Conservation (phyloP, 2,888 invertebrate species). For the Nematopogon swammerdamellus region DNA sequence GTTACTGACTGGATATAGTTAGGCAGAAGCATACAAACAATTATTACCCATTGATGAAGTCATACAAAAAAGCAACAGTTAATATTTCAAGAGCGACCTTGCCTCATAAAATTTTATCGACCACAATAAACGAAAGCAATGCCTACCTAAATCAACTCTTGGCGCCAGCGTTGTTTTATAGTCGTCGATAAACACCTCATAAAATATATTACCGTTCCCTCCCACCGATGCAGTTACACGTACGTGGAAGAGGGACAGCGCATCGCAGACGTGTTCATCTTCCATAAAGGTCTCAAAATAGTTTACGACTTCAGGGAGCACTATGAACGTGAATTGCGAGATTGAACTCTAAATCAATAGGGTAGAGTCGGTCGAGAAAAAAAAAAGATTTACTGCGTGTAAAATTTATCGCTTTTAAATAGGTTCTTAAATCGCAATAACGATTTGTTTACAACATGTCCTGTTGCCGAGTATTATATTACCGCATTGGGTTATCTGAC, state of each 20-base stretch:
- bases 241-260: slow-evolving; percentile 21
- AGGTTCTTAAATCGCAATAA: slow-evolving; percentile 55
- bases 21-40: too few relatives aligned
- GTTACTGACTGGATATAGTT: too few relatives aligned
- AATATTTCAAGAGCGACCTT: slow-evolving; percentile 34
- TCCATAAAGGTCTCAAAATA: slow-evolving; percentile 34
- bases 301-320: slow-evolving; percentile 44
- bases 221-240: slow-evolving; percentile 15
- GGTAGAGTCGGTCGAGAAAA: slow-evolving; percentile 16
- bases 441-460: slow-evolving; percentile 43
- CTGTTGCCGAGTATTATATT: background rate
- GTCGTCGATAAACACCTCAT: slow-evolving; percentile 49
- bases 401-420: slow-evolving; percentile 50
- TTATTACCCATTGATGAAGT: too few relatives aligned
- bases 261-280: background rate
- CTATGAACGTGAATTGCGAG: slow-evolving; percentile 14
- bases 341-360: slow-evolving; percentile 19
- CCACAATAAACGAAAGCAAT: slow-evolving; percentile 55
- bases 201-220: slow-evolving; percentile 28
- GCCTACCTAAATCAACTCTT: slow-evolving; percentile 37
- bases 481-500: background rate
- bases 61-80: too few relatives aligned
- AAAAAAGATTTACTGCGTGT: slow-evolving; percentile 3
- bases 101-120: slow-evolving; percentile 55
- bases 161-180: slow-evolving; percentile 27